Base-by-base conservation (phyloP, 2,888 invertebrate species). In the Lasioglossum zephyrum region DNA sequence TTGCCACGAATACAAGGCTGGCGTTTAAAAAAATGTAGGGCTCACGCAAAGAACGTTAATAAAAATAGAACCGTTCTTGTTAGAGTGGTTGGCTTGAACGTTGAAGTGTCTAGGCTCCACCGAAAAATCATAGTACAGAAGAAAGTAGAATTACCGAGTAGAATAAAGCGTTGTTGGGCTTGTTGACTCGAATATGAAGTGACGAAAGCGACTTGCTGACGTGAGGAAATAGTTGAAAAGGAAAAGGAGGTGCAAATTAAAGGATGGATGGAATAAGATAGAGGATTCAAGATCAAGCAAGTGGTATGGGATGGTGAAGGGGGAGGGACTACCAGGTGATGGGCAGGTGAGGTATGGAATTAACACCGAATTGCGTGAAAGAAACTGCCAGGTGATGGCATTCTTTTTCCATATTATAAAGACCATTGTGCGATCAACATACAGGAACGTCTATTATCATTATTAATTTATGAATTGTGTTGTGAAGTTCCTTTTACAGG, bases 301-400 rank as follows among this genome's bases (percentile, higher is more conserved):
- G n/a, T n/a, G n/a, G n/a, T n/a, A n/a, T n/a, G n/a, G n/a, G n/a
- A n/a, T n/a, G n/a, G n/a, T n/a, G n/a, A n/a, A n/a, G n/a, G n/a
- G n/a, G n/a, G n/a, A n/a, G n/a, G n/a, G n/a, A n/a, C n/a, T n/a
- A n/a, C n/a, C n/a, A 73, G 83, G 75, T 82, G 82, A 69, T 73
- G 72, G 16, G 53, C 83, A 84, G 81, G 81, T 81, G 83, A 77
- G 73, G 66, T 6, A 1, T 47, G 82, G 57, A 84, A 81, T 84
- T 84, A 81, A 77, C 83, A 22, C 79, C 31, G 41, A 11, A 63
- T n/a, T n/a, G 69, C 69, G n/a, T 57, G 11, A 49, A 49, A 36
- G n/a, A 36, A 8, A 49, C 18, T 1, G 47, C 44, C 81, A 81
- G 76, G 77, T 57, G 83, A 77, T 22, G 47, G 72, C 44, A 57